These are phyloP conservation scores for Drosophila nikananu DNA, from an alignment of 1,140 invertebrate genomes.

Conservation along the genomic window DNA sequence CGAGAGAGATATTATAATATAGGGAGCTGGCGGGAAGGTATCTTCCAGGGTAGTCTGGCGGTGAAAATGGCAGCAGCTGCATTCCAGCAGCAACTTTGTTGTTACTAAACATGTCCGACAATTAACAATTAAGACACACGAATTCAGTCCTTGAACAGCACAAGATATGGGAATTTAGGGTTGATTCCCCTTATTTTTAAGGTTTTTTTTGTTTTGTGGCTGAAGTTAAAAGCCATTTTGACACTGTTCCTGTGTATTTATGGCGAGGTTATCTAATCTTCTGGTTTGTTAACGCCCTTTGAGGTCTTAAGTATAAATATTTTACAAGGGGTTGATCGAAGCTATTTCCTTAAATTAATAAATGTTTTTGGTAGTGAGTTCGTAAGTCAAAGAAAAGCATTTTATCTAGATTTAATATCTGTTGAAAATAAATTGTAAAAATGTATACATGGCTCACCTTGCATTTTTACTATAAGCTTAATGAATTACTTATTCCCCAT, in stretches of 20 bases:
- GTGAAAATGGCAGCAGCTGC: slow-evolving; percentile 59
- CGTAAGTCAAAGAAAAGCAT: too few relatives aligned
- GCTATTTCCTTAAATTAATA: neutral
- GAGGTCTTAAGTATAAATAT: neutral
- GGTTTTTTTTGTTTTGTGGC: slow-evolving; percentile 15
- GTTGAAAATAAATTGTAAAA: neutral
- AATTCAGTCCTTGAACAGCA: slow-evolving; percentile 23
- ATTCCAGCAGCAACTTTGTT: slow-evolving; percentile 24
- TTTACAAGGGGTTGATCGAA: neutral
- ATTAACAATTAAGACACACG: slow-evolving; percentile 65
- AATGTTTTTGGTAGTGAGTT: neutral
- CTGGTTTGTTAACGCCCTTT: slow-evolving; percentile 46
- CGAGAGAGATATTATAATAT: neutral
- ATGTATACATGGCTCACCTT: neutral
- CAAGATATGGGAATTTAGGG: slow-evolving; percentile 14
- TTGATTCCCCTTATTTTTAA: slow-evolving; percentile 15
- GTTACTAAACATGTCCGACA: slow-evolving; percentile 66
- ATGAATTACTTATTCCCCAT: neutral
- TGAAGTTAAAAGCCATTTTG: slow-evolving; percentile 63
- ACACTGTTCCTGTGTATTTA: slow-evolving; percentile 65
- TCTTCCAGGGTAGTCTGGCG: neutral
- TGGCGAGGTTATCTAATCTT: slow-evolving; percentile 64
- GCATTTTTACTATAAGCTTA: neutral
- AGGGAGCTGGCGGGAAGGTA: slow-evolving; percentile 7
- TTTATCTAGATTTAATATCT: too few relatives aligned